Conservation (phyloP, 2,113 vertebrate species). For the Emydura subglobosa region DNA sequence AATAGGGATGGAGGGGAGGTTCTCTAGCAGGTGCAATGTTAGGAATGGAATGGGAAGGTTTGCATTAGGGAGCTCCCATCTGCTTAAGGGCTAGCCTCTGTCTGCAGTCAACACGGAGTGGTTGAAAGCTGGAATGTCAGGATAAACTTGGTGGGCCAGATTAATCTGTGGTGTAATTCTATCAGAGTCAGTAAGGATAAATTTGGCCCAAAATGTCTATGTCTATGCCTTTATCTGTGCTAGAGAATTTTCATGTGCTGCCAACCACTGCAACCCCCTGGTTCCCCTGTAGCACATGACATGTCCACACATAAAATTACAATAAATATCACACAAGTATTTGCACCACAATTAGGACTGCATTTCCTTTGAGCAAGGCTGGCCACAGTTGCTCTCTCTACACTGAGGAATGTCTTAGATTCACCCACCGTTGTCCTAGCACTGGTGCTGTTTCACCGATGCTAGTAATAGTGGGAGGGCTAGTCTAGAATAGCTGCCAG, state of each 20-base stretch:
- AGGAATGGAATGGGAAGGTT: not conserved
- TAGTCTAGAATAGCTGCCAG: not conserved
- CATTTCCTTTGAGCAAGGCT: not conserved
- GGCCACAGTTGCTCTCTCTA: not conserved
- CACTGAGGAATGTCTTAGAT: not conserved
- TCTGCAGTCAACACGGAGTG: not conserved
- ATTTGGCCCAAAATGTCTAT: not conserved
- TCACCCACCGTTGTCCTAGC: not conserved
- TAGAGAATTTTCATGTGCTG: not conserved
- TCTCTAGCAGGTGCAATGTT: not conserved
- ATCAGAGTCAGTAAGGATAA: not conserved
- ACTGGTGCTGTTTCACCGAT: not conserved
- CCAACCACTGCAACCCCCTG: not conserved
- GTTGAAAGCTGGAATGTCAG: not conserved
- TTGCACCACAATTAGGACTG: not conserved
- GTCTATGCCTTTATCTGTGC: not conserved
- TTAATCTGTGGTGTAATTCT: not conserved
- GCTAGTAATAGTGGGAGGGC: not conserved
- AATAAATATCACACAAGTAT: not conserved
- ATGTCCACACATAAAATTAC: too few relatives aligned
- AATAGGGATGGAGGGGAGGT: not conserved
- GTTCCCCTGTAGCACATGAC: not conserved
- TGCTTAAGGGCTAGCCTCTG: not conserved
- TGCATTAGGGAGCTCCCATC: not conserved
- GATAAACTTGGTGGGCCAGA: not conserved